phyloP scores from a whole-genome alignment of 2,113 vertebrate species.

The Myotis brandtii region DNA sequence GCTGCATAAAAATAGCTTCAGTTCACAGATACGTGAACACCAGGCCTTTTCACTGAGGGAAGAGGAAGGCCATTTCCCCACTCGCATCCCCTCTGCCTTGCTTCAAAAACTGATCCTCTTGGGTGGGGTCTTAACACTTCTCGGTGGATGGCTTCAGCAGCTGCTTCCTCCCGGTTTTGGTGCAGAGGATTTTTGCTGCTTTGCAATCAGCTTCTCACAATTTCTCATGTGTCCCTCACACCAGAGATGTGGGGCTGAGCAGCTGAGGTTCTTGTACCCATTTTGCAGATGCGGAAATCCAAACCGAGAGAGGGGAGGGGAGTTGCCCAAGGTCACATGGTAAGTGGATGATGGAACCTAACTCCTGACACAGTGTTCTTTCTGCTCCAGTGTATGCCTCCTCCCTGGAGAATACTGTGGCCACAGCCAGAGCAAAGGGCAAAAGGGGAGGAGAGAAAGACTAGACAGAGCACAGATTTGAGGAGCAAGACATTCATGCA shows the following conservation, averaged over 20 bases:
- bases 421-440: background rate
- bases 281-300: conserved; percentile 38
- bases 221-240: background rate
- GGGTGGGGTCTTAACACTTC: background rate
- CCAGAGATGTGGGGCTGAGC: background rate
- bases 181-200: background rate
- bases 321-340: background rate
- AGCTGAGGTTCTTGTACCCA: background rate
- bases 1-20: conserved; percentile 53
- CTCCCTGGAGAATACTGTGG: background rate
- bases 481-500: background rate
- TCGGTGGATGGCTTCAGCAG: background rate
- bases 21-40: background rate
- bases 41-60: background rate
- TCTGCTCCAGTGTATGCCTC: background rate
- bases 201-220: background rate
- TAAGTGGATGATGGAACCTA: background rate
- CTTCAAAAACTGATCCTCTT: background rate
- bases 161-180: background rate
- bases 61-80: background rate
- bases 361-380: background rate
- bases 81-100: background rate
- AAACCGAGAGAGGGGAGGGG: background rate
- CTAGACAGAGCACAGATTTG: background rate
- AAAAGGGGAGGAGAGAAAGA: background rate